A percentile compares a stretch with the other conserved stretches of the same genome.
These are phyloP conservation scores for Rhyacichthys aspro DNA, from an alignment of 2,797 vertebrate species.

Conservation along the genomic window DNA sequence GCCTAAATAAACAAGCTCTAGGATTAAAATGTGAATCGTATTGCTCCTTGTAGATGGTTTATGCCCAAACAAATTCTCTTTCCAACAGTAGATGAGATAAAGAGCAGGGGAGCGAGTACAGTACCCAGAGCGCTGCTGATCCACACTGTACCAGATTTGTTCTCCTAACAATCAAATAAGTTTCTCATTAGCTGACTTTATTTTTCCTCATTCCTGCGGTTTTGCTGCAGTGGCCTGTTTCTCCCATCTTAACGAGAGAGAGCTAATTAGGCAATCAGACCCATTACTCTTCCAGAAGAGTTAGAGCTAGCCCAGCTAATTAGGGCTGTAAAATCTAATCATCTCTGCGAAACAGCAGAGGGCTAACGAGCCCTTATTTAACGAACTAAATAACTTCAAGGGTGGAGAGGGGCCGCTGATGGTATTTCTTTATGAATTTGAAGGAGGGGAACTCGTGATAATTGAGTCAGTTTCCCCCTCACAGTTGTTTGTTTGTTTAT, in stretches of 20 bases:
- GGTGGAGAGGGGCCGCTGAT: conserved; percentile 84
- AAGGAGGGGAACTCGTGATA: conserved; percentile 73
- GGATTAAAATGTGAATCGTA: conserved; percentile 47
- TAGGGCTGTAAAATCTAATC: conserved; percentile 99
- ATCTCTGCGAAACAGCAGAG: conserved; percentile 96
- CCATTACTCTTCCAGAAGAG: conserved; percentile 99
- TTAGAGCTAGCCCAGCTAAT: conserved; percentile 98
- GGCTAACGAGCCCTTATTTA: conserved; percentile 99
- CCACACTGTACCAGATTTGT: conserved; percentile 75
- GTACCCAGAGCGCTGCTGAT: conserved; percentile 64
- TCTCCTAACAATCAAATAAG: conserved; percentile 82
- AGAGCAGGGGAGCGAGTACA: conserved; percentile 44
- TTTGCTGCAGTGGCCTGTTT: conserved; percentile 88
- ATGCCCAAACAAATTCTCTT: conserved; percentile 51
- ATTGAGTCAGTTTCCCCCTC: conserved; percentile 81
- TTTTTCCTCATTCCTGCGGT: conserved; percentile 79
- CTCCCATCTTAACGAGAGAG: conserved; percentile 87
- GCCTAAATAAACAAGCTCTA: conserved; percentile 48
- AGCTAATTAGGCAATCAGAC: conserved; percentile 97
- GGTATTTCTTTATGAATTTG: conserved; percentile 81
- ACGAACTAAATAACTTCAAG: conserved; percentile 97
- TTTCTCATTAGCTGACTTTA: conserved; percentile 83
- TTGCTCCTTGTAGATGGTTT: conserved; percentile 38
- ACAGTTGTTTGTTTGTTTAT: conserved; percentile 81
- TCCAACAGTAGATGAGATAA: conserved; percentile 40